phyloP scores from a whole-genome alignment of 2,888 invertebrate genomes.

The Dynastes hyllus region DNA sequence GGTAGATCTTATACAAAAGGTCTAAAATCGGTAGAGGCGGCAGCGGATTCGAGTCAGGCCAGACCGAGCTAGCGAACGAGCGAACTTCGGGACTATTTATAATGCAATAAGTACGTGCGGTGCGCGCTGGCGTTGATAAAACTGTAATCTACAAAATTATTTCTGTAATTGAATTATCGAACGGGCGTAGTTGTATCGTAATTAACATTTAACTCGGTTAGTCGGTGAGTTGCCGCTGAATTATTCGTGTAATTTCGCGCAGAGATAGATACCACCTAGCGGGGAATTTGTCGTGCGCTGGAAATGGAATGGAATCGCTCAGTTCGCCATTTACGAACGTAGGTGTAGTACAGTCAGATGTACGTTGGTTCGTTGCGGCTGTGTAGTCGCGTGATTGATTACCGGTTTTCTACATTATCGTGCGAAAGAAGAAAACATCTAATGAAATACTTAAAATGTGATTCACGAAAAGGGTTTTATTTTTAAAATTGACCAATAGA shows the following conservation, averaged over 20 bases:
- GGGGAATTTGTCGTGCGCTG: constrained; percentile 23
- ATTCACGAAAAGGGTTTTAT: too few species aligned
- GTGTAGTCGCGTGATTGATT: too few species aligned
- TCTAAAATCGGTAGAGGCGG: neutral
- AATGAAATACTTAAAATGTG: too few species aligned
- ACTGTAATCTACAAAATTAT: constrained; percentile 48
- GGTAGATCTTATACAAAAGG: too few species aligned
- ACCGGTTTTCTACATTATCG: too few species aligned
- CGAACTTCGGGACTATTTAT: constrained; percentile 36
- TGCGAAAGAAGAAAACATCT: too few species aligned
- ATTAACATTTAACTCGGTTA: constrained; percentile 48
- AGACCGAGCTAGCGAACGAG: constrained; percentile 1
- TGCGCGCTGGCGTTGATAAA: constrained; percentile 44
- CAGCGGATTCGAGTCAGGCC: constrained; percentile 1
- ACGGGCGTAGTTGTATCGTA: constrained; percentile 43
- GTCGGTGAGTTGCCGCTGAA: constrained; percentile 46
- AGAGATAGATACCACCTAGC: constrained; percentile 35
- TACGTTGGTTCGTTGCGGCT: too few species aligned
- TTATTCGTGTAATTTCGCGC: constrained; percentile 45
- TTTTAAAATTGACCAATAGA: too few species aligned
- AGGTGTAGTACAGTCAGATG: too few species aligned
- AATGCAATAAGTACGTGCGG: constrained; percentile 44
- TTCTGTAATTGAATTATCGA: constrained; percentile 49
- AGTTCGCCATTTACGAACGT: neutral
- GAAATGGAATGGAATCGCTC: neutral